Base-by-base conservation (phyloP, 2,113 vertebrate species). In the Calyptomena viridis region DNA sequence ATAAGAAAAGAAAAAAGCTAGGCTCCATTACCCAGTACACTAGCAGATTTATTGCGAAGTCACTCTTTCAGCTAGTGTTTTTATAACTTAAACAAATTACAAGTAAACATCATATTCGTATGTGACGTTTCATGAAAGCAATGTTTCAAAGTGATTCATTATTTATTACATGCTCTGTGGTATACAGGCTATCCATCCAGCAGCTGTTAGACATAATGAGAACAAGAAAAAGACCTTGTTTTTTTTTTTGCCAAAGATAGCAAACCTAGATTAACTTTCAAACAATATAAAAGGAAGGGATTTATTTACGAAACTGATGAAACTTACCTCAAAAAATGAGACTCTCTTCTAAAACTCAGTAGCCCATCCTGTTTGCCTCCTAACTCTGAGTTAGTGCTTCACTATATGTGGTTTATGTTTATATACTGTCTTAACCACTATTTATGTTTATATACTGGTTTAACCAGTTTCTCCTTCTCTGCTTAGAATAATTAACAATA, bases 51-150 rank as follows among this genome's bases (percentile, higher is more conserved):
- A 97, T 97, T 94, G 76, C 6, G 19, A 91, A 94, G 86, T 88
- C 94, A 90, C 47, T 21, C 72, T 94, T 94, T 93, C 83, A 95
- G 90, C 82, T 39, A 58, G 44, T 88, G 78, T 75, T 96, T 97
- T 96, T 88, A 90, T 87, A 96, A 84, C 91, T 81, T 95, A 93
- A 97, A 96, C 75, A 94, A 97, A 97, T 97, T 93, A 44, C 76
- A 95, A 87, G 91, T 90, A 95, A 97, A 93, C 81, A 94, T 64
- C 87, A 78, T 87, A 95, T 94, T 97, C 97, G 74, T 89, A 77
- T 84, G 62, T 91, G 93, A 68, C 73, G 92, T 90, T 95, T 76
- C 87, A 84, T 88, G 67, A 93, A 88, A 82, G 75, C 79, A 72
- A 1, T 89, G 50, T 76, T 94, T 95, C 84, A 82, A 55, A 88